phyloP scores from a whole-genome alignment of 2,888 invertebrate species.

The Idaea dimidiata region DNA sequence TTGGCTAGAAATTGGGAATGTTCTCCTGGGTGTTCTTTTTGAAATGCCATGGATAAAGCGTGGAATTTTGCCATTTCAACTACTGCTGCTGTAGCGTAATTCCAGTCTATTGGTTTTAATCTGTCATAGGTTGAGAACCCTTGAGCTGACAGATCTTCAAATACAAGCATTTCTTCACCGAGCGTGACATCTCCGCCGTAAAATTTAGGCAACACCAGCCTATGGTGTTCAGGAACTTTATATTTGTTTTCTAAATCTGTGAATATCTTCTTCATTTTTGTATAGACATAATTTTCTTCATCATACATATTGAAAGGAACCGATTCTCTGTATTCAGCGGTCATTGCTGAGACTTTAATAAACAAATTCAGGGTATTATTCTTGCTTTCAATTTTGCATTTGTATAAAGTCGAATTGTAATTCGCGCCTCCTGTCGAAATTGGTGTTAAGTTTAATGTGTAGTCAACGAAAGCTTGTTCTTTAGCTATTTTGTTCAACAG shows the following conservation, averaged over 20 bases:
- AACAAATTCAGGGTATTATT: constrained; percentile 1
- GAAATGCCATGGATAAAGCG: constrained; percentile 52
- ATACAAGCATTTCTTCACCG: constrained; percentile 42
- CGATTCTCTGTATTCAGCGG: not conserved
- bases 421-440: constrained; percentile 9
- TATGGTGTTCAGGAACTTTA: constrained; percentile 32
- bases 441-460: not conserved
- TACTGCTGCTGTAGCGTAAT: constrained; percentile 39
- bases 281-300: constrained; percentile 5
- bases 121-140: constrained; percentile 41
- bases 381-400: not conserved
- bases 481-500: constrained; percentile 2
- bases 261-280: constrained; percentile 20
- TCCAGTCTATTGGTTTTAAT: constrained; percentile 40
- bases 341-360: constrained; percentile 6
- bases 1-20: constrained; percentile 19
- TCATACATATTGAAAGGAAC: not conserved
- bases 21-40: constrained; percentile 43
- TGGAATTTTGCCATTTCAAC: constrained; percentile 50
- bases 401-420: constrained; percentile 5
- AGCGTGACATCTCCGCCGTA: constrained; percentile 33
- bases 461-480: constrained; percentile 3
- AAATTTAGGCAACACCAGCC: constrained; percentile 38
- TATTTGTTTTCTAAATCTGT: constrained; percentile 36
- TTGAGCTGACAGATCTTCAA: constrained; percentile 43